phyloP scores from a whole-genome alignment of 2,888 invertebrate species.

The Oxytorus armatus region DNA sequence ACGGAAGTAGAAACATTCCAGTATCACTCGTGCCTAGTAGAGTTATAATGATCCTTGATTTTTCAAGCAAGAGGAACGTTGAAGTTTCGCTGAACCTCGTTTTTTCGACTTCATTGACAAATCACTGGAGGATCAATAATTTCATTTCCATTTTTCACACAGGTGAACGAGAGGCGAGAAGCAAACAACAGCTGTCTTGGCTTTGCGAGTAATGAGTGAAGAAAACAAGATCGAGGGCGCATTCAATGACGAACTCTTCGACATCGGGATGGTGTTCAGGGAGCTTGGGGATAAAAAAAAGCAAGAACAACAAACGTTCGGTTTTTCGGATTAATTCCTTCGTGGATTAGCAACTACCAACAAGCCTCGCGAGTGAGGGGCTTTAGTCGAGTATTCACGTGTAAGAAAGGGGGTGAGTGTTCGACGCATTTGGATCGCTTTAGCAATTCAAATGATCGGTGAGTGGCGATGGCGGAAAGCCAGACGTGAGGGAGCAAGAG shows the following conservation, averaged over 20 bases:
- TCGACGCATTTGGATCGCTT: slow-evolving; percentile 47
- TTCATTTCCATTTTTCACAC: neutral
- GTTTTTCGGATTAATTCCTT: slow-evolving; percentile 48
- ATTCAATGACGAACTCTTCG: neutral
- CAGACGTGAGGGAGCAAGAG: slow-evolving; percentile 28
- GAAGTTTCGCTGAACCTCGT: slow-evolving; percentile 1
- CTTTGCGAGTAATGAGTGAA: slow-evolving; percentile 2
- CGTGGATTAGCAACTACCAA: slow-evolving; percentile 30
- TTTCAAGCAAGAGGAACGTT: neutral
- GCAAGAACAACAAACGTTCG: slow-evolving; percentile 10
- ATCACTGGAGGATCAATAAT: neutral
- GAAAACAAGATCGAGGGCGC: neutral
- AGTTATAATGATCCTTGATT: slow-evolving; percentile 8
- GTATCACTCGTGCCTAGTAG: slow-evolving; percentile 8
- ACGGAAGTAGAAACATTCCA: neutral
- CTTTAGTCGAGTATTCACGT: slow-evolving; percentile 28
- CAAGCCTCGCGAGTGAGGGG: slow-evolving; percentile 17
- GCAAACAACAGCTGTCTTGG: neutral
- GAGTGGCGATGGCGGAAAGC: slow-evolving; percentile 26
- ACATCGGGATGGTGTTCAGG: neutral
- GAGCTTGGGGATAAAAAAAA: neutral
- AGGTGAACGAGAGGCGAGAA: neutral
- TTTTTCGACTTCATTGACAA: neutral
- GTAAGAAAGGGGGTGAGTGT: slow-evolving; percentile 28
- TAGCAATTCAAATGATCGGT: slow-evolving; percentile 64